phyloP scores from a whole-genome alignment of 2,888 invertebrate genomes.

The Tigriopus californicus region DNA sequence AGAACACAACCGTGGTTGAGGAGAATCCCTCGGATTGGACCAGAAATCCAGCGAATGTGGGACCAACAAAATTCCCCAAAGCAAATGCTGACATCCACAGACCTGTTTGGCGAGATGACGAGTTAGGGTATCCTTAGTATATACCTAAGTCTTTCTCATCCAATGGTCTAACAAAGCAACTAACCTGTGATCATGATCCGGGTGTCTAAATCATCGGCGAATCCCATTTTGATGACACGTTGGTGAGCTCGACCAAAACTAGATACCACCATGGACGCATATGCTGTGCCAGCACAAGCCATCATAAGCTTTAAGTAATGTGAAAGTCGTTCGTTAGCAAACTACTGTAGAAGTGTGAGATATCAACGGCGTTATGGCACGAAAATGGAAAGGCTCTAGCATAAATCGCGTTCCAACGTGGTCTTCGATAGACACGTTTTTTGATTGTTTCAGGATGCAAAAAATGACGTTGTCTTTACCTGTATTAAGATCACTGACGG shows the following conservation, averaged over 20 bases:
- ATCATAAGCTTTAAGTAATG: not conserved
- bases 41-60: not conserved
- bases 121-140: no score
- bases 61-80: constrained; percentile 1
- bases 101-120: not conserved
- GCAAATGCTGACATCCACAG: not conserved
- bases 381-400: no score
- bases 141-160: no score
- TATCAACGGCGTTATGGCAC: no score
- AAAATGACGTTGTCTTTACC: not conserved
- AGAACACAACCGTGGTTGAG: not conserved
- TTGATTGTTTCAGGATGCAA: no score
- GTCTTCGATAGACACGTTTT: no score
- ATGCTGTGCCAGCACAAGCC: not conserved
- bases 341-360: no score
- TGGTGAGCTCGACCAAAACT: not conserved
- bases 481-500: not conserved
- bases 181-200: not conserved
- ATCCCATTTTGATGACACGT: not conserved
- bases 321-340: no score
- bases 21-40: not conserved
- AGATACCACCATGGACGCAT: not conserved
- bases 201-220: not conserved
- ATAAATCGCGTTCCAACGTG: no score
- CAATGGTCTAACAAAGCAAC: not conserved